A percentile compares a stretch with the other conserved stretches of the same genome.
phyloP scores from a whole-genome alignment of 2,797 vertebrate genomes.

The Austrolebias charrua region DNA sequence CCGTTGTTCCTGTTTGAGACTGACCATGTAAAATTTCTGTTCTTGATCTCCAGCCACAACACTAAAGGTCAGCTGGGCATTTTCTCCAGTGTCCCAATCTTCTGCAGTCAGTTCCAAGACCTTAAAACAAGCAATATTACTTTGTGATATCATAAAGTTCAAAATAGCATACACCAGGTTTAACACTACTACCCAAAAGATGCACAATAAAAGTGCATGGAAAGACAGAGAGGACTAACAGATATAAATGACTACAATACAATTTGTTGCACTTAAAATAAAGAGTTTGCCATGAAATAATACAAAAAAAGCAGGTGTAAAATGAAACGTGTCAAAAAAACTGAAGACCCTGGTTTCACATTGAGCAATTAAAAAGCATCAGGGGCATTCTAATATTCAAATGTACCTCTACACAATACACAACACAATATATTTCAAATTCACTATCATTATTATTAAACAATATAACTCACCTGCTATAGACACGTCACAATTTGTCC shows the following conservation, averaged over 20 bases:
- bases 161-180: background rate
- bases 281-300: too few species aligned
- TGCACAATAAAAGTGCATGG: background rate
- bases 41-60: conserved; percentile 86
- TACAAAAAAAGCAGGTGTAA: too few species aligned
- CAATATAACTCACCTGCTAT: background rate
- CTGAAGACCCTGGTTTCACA: too few species aligned
- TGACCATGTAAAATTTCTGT: conserved; percentile 88
- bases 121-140: conserved; percentile 32
- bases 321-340: too few species aligned
- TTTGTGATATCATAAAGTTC: background rate
- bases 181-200: background rate
- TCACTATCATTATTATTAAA: background rate
- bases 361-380: too few species aligned
- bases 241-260: too few species aligned
- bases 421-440: too few species aligned
- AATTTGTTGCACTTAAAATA: too few species aligned
- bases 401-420: too few species aligned
- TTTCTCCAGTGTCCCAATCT: conserved; percentile 85
- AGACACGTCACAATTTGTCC: background rate
- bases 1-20: conserved; percentile 79
- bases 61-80: conserved; percentile 85
- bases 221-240: too few species aligned
- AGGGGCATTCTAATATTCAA: too few species aligned
- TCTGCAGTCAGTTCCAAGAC: conserved; percentile 81